Evolutionary conservation across 2,888 invertebrate genomes (phyloP).

Genomic region (Cabera pusaria): DNA sequence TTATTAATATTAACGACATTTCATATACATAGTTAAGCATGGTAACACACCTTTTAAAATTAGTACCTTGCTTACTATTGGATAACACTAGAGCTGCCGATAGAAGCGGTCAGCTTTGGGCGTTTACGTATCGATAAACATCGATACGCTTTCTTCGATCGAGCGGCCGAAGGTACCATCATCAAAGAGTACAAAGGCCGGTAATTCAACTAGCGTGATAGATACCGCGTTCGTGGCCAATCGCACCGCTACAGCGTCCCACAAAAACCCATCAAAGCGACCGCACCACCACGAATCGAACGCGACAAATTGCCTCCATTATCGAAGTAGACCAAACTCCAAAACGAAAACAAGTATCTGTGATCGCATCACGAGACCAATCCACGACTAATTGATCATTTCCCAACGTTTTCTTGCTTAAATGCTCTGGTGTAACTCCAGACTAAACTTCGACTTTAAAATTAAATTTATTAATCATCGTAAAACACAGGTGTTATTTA

Average conservation of each 20-base stretch:
- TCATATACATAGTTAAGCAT: too few species aligned
- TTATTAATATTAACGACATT: too few species aligned
- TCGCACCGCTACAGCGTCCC: conserved; percentile 41
- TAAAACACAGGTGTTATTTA: conserved; percentile 21
- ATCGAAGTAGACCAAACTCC: conserved; percentile 66
- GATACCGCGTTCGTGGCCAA: conserved; percentile 50
- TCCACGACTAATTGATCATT: conserved; percentile 62
- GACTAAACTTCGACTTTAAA: too few species aligned
- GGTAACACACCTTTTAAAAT: too few species aligned
- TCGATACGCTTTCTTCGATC: conserved; percentile 4
- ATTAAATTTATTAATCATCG: too few species aligned
- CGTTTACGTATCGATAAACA: conserved; percentile 11
- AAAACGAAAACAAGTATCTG: conserved; percentile 56
- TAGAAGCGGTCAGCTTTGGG: conserved; percentile 2
- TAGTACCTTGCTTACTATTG: conserved; percentile 3
- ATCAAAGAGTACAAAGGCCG: conserved; percentile 29
- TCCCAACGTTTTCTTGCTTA: conserved; percentile 32
- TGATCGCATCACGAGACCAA: conserved; percentile 53
- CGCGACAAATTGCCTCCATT: conserved; percentile 77
- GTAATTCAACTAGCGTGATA: conserved; percentile 47
- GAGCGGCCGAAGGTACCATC: conserved; percentile 11
- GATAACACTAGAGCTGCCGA: conserved; percentile 11
- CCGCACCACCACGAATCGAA: conserved; percentile 65
- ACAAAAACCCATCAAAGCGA: conserved; percentile 75
- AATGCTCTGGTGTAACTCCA: too few species aligned